A percentile compares a stretch with the other conserved stretches of the same genome.
Evolutionary conservation across 1,140 invertebrate genomes (phyloP).

Genomic region (Telenomus remus): DNA sequence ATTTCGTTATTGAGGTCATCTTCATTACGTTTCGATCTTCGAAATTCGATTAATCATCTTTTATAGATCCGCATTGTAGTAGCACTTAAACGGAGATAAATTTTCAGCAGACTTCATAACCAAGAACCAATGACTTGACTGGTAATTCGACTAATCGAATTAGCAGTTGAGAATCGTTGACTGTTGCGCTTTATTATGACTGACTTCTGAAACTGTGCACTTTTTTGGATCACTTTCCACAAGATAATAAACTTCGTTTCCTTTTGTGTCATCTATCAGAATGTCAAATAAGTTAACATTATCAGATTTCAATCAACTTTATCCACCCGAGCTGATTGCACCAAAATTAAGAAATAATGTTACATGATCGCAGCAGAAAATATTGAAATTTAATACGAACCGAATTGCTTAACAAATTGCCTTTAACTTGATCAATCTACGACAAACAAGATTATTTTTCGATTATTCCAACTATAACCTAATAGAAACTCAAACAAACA

Average conservation of each 20-base stretch:
- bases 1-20: slow-evolving; percentile 21
- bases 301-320: slow-evolving; percentile 11
- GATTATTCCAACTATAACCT: too few relatives aligned
- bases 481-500: too few relatives aligned
- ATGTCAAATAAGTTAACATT: too few relatives aligned
- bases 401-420: background rate
- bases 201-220: slow-evolving; percentile 23
- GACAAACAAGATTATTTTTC: background rate
- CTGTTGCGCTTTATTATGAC: slow-evolving; percentile 22
- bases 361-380: background rate
- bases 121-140: slow-evolving; percentile 32
- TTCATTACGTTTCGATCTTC: slow-evolving; percentile 24
- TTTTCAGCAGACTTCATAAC: slow-evolving; percentile 28
- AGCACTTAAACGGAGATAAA: slow-evolving; percentile 33
- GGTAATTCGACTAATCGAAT: slow-evolving; percentile 18
- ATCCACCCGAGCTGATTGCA: background rate
- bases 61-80: slow-evolving; percentile 30
- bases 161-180: slow-evolving; percentile 16
- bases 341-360: too few relatives aligned
- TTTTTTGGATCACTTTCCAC: too few relatives aligned
- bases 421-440: background rate
- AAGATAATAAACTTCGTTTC: slow-evolving; percentile 12
- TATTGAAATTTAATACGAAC: background rate
- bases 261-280: slow-evolving; percentile 2
- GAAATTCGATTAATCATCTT: slow-evolving; percentile 44